A percentile compares a stretch with the other conserved stretches of the same genome.
Conservation (phyloP, 2,888 invertebrate genomes). For the Agonopterix heracliana region DNA sequence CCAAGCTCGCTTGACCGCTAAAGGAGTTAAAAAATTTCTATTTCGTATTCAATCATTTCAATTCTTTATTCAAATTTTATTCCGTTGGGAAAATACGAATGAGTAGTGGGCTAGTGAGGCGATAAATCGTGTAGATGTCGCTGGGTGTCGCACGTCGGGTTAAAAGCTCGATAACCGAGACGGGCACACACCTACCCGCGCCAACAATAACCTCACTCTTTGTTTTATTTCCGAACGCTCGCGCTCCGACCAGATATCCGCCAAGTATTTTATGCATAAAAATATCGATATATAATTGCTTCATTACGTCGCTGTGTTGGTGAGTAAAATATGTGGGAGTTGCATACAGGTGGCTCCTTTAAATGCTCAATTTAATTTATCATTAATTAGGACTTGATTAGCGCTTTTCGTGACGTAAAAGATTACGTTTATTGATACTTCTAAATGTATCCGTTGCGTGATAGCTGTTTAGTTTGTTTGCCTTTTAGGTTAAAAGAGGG, state of each 20-base stretch:
- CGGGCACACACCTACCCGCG: constrained; percentile 66
- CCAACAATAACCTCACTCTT: constrained; percentile 70
- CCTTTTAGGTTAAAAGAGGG: no score
- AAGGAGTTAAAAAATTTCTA: not conserved
- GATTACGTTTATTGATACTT: constrained; percentile 11
- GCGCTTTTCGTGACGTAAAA: constrained; percentile 18
- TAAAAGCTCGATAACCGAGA: constrained; percentile 75
- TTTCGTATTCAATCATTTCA: constrained; percentile 54
- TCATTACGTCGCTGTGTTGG: constrained; percentile 75
- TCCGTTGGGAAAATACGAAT: constrained; percentile 67
- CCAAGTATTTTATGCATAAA: constrained; percentile 76
- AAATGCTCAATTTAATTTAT: constrained; percentile 11
- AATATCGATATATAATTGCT: constrained; percentile 77
- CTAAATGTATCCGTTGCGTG: not conserved
- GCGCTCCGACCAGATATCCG: constrained; percentile 62
- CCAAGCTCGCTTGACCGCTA: not conserved
- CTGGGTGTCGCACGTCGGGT: constrained; percentile 72
- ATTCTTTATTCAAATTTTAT: constrained; percentile 62
- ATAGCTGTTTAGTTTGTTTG: no score
- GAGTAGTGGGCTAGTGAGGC: constrained; percentile 70
- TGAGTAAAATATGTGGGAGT: constrained; percentile 76
- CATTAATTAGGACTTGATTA: constrained; percentile 30
- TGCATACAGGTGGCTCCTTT: constrained; percentile 55
- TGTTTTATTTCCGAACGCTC: constrained; percentile 68
- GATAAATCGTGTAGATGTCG: constrained; percentile 72